Evolutionary conservation across 1,140 invertebrate species (phyloP).

Genomic region (Papilio helenus): DNA sequence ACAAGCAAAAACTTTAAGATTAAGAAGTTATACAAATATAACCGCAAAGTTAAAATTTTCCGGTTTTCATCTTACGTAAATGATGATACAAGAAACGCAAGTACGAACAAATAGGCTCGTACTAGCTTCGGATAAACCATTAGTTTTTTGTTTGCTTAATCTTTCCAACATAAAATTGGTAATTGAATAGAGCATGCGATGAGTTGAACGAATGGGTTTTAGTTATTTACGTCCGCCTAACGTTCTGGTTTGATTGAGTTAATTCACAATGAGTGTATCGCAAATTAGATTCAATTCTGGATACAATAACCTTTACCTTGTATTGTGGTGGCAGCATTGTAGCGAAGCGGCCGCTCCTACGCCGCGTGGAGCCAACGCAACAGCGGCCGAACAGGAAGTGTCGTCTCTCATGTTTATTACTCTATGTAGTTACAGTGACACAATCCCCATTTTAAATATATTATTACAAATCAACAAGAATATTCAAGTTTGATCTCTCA

Average conservation of each 20-base stretch:
- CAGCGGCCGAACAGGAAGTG: slow-evolving; percentile 49
- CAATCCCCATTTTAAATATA: neutral
- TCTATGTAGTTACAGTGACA: slow-evolving; percentile 39
- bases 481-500: neutral
- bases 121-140: neutral
- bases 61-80: slow-evolving; percentile 2
- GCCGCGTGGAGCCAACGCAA: slow-evolving; percentile 43
- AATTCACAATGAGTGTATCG: slow-evolving; percentile 54
- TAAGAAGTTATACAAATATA: neutral
- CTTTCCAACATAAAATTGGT: neutral
- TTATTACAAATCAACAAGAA: slow-evolving; percentile 8
- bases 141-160: neutral
- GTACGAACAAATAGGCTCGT: neutral
- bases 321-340: slow-evolving; percentile 58
- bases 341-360: slow-evolving; percentile 35
- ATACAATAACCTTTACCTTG: slow-evolving; percentile 77
- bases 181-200: slow-evolving; percentile 1
- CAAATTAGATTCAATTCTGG: slow-evolving; percentile 61
- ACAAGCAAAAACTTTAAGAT: neutral
- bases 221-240: slow-evolving; percentile 26
- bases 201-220: slow-evolving; percentile 10
- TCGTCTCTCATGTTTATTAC: slow-evolving; percentile 47
- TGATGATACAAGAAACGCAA: neutral
- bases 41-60: neutral
- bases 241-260: slow-evolving; percentile 56